phyloP scores from a whole-genome alignment of 2,888 invertebrate species.

The Zootermopsis nevadensis region DNA sequence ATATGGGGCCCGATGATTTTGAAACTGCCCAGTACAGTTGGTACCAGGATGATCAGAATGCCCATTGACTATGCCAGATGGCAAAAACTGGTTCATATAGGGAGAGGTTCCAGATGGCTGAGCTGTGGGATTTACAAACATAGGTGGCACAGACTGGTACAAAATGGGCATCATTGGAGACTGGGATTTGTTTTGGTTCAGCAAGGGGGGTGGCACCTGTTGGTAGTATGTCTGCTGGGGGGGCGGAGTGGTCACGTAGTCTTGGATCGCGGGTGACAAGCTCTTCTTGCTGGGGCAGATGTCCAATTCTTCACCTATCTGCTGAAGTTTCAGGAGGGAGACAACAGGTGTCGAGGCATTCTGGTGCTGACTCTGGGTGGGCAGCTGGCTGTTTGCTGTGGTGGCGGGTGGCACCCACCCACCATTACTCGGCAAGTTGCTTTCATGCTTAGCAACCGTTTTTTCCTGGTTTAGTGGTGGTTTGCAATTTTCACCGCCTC shows the following conservation, averaged over 20 bases:
- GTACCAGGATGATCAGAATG: background rate
- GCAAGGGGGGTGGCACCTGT: conserved; percentile 18
- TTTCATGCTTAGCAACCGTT: background rate
- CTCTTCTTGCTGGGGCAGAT: background rate
- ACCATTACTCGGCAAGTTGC: background rate
- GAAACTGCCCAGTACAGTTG: conserved; percentile 1
- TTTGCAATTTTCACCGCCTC: conserved; percentile 18
- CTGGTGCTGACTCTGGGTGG: conserved; percentile 8
- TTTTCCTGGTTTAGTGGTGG: conserved; percentile 18
- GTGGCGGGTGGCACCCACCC: background rate
- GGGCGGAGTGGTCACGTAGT: background rate
- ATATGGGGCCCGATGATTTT: background rate
- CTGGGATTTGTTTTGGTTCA: background rate
- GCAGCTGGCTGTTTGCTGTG: background rate
- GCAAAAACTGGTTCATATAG: conserved; percentile 11
- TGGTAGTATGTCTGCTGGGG: conserved; percentile 22
- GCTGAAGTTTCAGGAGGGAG: conserved; percentile 40
- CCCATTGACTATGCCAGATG: conserved; percentile 8
- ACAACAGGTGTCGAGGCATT: conserved; percentile 35
- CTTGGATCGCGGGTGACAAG: background rate
- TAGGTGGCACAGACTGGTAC: conserved; percentile 29
- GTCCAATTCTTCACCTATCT: conserved; percentile 13
- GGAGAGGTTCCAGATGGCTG: conserved; percentile 5
- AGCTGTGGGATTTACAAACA: background rate
- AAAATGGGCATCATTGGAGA: conserved; percentile 17